phyloP scores from a whole-genome alignment of 2,113 vertebrate genomes.

The Taxidea taxus region DNA sequence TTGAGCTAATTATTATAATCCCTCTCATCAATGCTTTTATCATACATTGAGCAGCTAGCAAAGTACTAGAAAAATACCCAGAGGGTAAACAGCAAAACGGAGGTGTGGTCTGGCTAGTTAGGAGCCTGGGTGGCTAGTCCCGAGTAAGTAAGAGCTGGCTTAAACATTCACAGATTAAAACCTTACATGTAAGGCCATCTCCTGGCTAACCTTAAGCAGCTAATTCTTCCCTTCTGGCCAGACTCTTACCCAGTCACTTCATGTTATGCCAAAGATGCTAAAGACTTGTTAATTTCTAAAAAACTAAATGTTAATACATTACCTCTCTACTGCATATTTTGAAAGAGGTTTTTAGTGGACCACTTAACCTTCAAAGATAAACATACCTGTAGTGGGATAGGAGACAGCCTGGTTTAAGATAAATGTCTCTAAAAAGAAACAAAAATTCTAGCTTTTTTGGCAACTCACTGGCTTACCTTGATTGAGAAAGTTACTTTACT shows the following conservation, averaged over 20 bases:
- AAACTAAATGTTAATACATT: background rate
- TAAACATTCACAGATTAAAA: slow-evolving; percentile 23
- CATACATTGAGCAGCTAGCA: slow-evolving; percentile 29
- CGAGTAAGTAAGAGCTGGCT: slow-evolving; percentile 7
- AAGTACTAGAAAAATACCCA: slow-evolving; percentile 37
- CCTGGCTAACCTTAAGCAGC: background rate
- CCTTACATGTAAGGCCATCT: background rate
- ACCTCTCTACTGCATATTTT: background rate
- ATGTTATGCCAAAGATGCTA: background rate
- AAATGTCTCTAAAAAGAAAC: background rate
- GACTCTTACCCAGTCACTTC: background rate
- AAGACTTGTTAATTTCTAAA: background rate
- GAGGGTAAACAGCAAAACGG: slow-evolving; percentile 33
- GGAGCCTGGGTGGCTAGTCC: slow-evolving; percentile 13
- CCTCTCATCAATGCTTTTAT: slow-evolving; percentile 24
- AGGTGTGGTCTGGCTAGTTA: slow-evolving; percentile 25
- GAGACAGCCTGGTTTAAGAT: background rate
- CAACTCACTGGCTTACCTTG: background rate
- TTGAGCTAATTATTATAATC: slow-evolving; percentile 27
- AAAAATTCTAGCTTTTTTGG: background rate
- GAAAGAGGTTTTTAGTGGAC: background rate
- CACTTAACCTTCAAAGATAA: background rate
- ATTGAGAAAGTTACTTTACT: background rate
- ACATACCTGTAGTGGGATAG: background rate
- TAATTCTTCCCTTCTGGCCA: background rate